Evolutionary conservation across 2,797 vertebrate species (phyloP), one percentile per base, ranked within the genome.

Genomic region (Buphagus erythrorhynchus): DNA sequence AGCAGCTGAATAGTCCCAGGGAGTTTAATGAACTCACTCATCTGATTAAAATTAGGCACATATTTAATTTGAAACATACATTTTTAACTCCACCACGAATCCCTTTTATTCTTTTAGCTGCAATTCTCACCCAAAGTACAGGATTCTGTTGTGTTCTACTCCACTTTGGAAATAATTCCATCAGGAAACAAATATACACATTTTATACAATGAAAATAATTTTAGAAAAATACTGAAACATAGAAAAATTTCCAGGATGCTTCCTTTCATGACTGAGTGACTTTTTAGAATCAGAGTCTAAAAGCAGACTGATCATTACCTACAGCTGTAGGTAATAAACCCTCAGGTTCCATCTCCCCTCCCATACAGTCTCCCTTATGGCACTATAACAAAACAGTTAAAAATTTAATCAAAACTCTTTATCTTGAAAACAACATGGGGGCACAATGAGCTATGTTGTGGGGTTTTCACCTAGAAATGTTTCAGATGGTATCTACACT

Each of bases 171-270:
- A 81, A 63, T 18, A 73, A 69, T 14, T 36, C 18, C 13, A 58
- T 22, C 21, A 88, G 33, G 67, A 83, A 86, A 69, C 2, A 61
- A 36, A 57, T 9, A 26, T 5, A 22, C 3, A 18, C 4, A 19
- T 71, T 49, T 84, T 17, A 35, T 1, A 16, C 3, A 2, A 68
- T 3, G 0, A 11, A 68, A 54, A 58, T 2, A 58, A 66, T 10
- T 33, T 13, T 15, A 49, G 13, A 31, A 67, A 69, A 57, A 40
- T 7, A n/a, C 0, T 25, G 8, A 73, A 69, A 54, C 24, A 6
- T 1, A 63, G 31, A 89, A 73, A 38, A 63, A 16, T 6, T 48
- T 83, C 6, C 11, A 86, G 28, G 31, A 33, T 28, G 7, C 10
- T 79, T 55, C 28, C 15, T 69, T 77, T 65, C 40, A 21, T 5